Percentiles rank a stretch among this genome's conserved stretches.
phyloP scores from a whole-genome alignment of 2,797 vertebrate species.

The Vultur gryphus region DNA sequence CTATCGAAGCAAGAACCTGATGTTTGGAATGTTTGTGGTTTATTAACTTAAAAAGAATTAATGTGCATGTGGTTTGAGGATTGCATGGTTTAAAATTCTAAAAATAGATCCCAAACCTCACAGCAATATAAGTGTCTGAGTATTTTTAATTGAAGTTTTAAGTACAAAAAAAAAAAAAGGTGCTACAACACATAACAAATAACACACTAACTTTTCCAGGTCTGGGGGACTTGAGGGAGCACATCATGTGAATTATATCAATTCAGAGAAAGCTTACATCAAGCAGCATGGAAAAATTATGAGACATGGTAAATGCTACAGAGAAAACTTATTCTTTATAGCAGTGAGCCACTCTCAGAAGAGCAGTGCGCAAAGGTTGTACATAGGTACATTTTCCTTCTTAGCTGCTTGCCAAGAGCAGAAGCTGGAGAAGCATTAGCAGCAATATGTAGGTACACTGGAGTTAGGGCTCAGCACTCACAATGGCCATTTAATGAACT shows the following conservation, averaged over 20 bases:
- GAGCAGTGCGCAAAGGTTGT: not conserved
- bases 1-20: not conserved
- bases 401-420: not conserved
- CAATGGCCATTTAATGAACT: not conserved
- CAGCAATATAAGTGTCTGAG: not conserved
- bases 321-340: not conserved
- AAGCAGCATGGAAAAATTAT: not conserved
- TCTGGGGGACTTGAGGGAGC: not conserved
- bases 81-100: not conserved
- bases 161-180: conserved; percentile 21
- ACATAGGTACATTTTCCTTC: not conserved
- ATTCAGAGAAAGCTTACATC: not conserved
- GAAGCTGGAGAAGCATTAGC: not conserved
- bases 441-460: not conserved
- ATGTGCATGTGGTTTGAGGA: not conserved
- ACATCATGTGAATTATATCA: not conserved
- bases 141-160: conserved; percentile 45
- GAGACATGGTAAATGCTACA: not conserved
- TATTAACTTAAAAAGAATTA: not conserved
- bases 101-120: not conserved
- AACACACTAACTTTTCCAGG: not conserved
- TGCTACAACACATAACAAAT: not conserved
- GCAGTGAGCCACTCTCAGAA: not conserved
- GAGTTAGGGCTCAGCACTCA: not conserved
- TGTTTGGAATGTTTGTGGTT: not conserved